These are phyloP conservation scores for Siphonodentalium dalli DNA, from an alignment of 2,888 invertebrate genomes.

Conservation along the genomic window DNA sequence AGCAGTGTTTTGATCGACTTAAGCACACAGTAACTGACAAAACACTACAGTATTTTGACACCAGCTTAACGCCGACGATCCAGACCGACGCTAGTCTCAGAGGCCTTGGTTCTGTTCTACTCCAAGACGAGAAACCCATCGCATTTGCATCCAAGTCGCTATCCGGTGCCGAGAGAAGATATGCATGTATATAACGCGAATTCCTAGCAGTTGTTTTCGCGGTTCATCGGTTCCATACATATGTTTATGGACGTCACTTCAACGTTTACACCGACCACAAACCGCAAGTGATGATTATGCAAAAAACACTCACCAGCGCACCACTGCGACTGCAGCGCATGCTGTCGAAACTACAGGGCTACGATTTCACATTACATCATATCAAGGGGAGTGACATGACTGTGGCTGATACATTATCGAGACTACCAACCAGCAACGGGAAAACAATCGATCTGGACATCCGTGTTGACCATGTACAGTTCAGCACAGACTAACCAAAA, in stretches of 20 bases:
- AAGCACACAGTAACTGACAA: slow-evolving; percentile 10
- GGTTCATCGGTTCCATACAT: slow-evolving; percentile 26
- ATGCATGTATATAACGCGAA: slow-evolving; percentile 35
- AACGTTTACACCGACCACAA: slow-evolving; percentile 24
- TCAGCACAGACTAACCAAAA: too few species aligned
- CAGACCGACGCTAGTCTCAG: slow-evolving; percentile 25
- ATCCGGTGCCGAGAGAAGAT: slow-evolving; percentile 23
- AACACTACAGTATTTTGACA: slow-evolving; percentile 25
- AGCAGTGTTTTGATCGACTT: slow-evolving; percentile 19
- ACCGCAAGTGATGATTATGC: slow-evolving; percentile 19
- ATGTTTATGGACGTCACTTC: slow-evolving; percentile 18
- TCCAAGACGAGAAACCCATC: slow-evolving; percentile 27
- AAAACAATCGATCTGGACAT: too few species aligned
- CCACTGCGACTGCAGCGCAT: slow-evolving; percentile 22
- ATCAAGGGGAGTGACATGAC: slow-evolving; percentile 21
- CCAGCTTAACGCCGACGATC: slow-evolving; percentile 4
- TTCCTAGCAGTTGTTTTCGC: slow-evolving; percentile 25
- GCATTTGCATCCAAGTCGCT: slow-evolving; percentile 25
- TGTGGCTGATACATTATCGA: slow-evolving; percentile 23
- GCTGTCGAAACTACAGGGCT: slow-evolving; percentile 23
- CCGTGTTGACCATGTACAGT: too few species aligned
- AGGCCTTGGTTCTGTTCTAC: slow-evolving; percentile 26
- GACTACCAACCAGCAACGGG: too few species aligned
- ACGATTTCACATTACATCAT: slow-evolving; percentile 15
- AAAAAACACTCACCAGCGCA: slow-evolving; percentile 21